Conservation (phyloP, 2,888 invertebrate genomes). For the Thumatha senex region DNA sequence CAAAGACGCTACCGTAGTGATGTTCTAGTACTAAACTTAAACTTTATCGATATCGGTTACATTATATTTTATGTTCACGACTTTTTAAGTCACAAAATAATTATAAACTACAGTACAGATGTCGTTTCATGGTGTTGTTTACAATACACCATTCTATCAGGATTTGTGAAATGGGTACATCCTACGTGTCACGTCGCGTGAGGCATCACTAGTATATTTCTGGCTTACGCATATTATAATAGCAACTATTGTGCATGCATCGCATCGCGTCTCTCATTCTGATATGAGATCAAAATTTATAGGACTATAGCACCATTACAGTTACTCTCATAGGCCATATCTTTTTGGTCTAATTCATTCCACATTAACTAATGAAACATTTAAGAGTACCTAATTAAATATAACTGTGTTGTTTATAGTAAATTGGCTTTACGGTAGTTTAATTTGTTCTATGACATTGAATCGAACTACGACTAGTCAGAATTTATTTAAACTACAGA, state of each 20-base stretch:
- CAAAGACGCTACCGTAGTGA: too few species aligned
- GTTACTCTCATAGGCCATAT: conserved; percentile 80
- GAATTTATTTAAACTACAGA: conserved; percentile 14
- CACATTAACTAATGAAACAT: conserved; percentile 35
- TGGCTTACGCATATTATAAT: conserved; percentile 14
- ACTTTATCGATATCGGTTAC: too few species aligned
- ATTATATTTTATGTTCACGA: too few species aligned
- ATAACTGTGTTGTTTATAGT: conserved; percentile 17
- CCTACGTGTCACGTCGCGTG: too few species aligned
- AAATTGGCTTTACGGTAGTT: conserved; percentile 19
- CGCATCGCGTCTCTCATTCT: conserved; percentile 64
- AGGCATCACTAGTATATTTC: too few species aligned
- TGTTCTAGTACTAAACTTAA: too few species aligned
- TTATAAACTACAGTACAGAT: too few species aligned
- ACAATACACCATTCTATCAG: too few species aligned
- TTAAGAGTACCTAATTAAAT: conserved; percentile 24
- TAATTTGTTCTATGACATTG: conserved; percentile 21
- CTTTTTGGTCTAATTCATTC: conserved; percentile 74
- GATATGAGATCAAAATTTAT: conserved; percentile 81
- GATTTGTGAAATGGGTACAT: too few species aligned
- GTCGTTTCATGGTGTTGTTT: too few species aligned
- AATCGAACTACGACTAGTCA: conserved; percentile 31
- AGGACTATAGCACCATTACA: conserved; percentile 80
- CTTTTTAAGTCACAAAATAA: too few species aligned
- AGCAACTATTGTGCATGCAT: conserved; percentile 58